Conservation (phyloP, 2,113 vertebrate species). For the Dipodomys spectabilis region DNA sequence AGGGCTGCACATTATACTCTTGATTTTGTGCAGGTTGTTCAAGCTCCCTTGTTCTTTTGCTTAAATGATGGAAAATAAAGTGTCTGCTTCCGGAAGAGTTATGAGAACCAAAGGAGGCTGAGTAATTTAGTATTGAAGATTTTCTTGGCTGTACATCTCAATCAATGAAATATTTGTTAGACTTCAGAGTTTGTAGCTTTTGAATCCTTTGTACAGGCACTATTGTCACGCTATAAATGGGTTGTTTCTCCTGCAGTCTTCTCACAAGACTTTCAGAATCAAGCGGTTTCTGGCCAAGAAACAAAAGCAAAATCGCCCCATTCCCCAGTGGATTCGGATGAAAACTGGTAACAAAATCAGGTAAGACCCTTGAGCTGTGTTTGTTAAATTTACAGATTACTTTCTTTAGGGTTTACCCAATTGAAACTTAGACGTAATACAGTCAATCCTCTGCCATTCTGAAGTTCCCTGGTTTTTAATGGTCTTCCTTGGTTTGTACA, state of each 20-base stretch:
- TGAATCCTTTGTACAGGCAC: background rate
- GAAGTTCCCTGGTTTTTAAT: background rate
- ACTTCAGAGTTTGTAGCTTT: background rate
- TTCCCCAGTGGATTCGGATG: slow-evolving; percentile 99
- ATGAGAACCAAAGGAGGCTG: background rate
- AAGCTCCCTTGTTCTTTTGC: background rate
- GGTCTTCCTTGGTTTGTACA: background rate
- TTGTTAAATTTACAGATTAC: background rate
- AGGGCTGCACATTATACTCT: background rate
- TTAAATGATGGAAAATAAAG: background rate
- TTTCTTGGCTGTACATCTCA: background rate
- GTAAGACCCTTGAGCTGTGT: slow-evolving; percentile 77
- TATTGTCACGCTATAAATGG: slow-evolving; percentile 15
- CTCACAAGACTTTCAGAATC: slow-evolving; percentile 98
- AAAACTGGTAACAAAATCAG: slow-evolving; percentile 99
- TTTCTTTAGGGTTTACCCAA: background rate
- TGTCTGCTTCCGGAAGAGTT: background rate
- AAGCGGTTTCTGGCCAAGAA: slow-evolving; percentile 98
- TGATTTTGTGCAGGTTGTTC: background rate
- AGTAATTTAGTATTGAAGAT: background rate
- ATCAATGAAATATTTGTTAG: background rate
- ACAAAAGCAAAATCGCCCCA: slow-evolving; percentile 98
- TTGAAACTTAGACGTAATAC: background rate
- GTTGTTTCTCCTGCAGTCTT: slow-evolving; percentile 88
- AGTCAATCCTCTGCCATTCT: background rate